Evolutionary conservation across 2,113 vertebrate species (phyloP).

Genomic region (Pantherophis guttatus): DNA sequence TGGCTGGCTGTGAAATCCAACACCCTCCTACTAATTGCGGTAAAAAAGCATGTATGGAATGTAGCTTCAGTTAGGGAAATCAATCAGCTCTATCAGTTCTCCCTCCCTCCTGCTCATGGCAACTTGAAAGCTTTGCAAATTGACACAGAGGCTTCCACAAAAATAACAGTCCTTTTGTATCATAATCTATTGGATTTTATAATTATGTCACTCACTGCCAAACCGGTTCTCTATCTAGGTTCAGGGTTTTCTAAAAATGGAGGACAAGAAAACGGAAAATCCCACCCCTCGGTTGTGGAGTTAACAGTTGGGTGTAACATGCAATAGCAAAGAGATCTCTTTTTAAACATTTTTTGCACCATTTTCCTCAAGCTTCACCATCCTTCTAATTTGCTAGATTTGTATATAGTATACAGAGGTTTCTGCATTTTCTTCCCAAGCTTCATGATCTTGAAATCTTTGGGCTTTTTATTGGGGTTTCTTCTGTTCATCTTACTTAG

Average conservation of each 20-base stretch:
- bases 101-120: no score
- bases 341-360: neutral
- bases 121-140: no score
- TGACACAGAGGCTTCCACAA: neutral
- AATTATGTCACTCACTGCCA: neutral
- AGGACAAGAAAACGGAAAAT: neutral
- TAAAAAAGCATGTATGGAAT: no score
- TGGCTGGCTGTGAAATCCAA: no score
- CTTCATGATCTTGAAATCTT: neutral
- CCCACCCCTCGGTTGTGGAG: neutral
- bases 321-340: neutral
- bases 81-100: no score
- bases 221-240: neutral
- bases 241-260: neutral
- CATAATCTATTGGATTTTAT: neutral
- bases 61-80: no score
- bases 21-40: no score
- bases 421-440: neutral
- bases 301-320: neutral
- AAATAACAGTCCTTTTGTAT: neutral
- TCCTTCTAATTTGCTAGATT: neutral
- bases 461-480: neutral
- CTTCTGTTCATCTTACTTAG: neutral
- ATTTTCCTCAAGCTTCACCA: neutral
- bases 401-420: neutral